phyloP scores from a whole-genome alignment of 2,113 vertebrate genomes.

The Paramormyrops kingsleyae region DNA sequence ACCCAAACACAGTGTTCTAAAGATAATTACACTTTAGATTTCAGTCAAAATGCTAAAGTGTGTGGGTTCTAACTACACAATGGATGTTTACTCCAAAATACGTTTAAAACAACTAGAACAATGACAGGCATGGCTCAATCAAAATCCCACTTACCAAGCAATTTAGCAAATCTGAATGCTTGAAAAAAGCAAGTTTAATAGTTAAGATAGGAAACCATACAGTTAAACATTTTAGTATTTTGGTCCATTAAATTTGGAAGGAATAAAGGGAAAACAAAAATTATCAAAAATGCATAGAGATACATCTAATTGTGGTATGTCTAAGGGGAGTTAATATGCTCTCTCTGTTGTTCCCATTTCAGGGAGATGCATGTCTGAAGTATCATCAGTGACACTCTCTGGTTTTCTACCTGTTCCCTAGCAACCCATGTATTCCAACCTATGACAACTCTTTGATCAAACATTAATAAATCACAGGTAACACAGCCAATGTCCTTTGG shows the following conservation, averaged over 20 bases:
- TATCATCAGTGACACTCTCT: conserved; percentile 30
- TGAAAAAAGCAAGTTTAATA: conserved; percentile 16
- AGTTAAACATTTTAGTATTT: background rate
- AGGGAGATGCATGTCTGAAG: background rate
- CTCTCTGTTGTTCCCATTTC: conserved; percentile 8
- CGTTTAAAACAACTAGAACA: background rate
- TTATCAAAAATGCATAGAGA: background rate
- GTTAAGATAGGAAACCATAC: conserved; percentile 7
- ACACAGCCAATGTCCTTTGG: conserved; percentile 40
- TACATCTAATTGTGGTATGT: background rate
- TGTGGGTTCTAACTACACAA: background rate
- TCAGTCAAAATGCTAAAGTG: background rate
- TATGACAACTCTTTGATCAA: conserved; percentile 39
- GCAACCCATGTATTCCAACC: conserved; percentile 40
- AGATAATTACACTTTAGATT: background rate
- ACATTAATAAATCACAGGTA: conserved; percentile 49
- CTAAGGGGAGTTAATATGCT: too few species aligned
- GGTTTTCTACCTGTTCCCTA: conserved; percentile 40
- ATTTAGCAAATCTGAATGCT: conserved; percentile 40
- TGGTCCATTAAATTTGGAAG: background rate
- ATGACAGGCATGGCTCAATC: background rate
- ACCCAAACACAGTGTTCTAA: background rate
- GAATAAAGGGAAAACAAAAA: background rate
- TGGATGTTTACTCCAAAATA: conserved; percentile 18
- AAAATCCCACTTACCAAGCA: conserved; percentile 36